Evolutionary conservation across 2,113 vertebrate genomes (phyloP).

Genomic region (Tupaia tana): DNA sequence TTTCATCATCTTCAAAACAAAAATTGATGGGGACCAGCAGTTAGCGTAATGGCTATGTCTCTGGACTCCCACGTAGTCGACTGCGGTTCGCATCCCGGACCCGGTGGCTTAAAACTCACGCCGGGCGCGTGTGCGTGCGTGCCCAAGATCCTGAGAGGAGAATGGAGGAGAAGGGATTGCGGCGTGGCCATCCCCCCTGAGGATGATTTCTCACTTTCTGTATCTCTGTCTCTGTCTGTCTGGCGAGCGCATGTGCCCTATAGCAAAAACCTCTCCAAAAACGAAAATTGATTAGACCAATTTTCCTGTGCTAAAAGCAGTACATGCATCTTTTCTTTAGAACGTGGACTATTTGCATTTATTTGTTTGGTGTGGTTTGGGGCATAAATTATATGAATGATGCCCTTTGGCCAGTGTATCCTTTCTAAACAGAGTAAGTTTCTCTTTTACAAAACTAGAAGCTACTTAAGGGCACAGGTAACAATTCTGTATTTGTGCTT

Average conservation of each 20-base stretch:
- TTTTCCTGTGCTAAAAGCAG: neutral
- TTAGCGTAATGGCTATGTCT: too few species aligned
- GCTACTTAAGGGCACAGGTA: neutral
- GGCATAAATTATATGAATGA: neutral
- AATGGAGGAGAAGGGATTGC: too few species aligned
- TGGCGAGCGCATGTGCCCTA: too few species aligned
- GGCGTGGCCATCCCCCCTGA: too few species aligned
- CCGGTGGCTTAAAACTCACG: too few species aligned
- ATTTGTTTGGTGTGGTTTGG: conserved; percentile 13
- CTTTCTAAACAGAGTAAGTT: neutral
- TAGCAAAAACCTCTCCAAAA: neutral
- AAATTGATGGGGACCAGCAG: neutral
- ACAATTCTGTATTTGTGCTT: neutral
- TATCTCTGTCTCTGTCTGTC: too few species aligned
- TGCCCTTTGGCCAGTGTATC: neutral
- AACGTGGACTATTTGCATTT: conserved; percentile 19
- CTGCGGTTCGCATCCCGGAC: too few species aligned
- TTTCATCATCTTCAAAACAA: conserved; percentile 52
- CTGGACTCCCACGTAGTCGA: too few species aligned
- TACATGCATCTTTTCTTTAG: conserved; percentile 28
- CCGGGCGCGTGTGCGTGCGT: too few species aligned
- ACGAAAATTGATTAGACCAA: neutral
- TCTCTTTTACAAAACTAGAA: conserved; percentile 20
- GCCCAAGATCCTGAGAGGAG: too few species aligned
- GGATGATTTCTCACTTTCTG: too few species aligned